A percentile compares a stretch with the other conserved stretches of the same genome.
phyloP scores from a whole-genome alignment of 2,888 invertebrate genomes.

The Listrodromus nycthemerus region DNA sequence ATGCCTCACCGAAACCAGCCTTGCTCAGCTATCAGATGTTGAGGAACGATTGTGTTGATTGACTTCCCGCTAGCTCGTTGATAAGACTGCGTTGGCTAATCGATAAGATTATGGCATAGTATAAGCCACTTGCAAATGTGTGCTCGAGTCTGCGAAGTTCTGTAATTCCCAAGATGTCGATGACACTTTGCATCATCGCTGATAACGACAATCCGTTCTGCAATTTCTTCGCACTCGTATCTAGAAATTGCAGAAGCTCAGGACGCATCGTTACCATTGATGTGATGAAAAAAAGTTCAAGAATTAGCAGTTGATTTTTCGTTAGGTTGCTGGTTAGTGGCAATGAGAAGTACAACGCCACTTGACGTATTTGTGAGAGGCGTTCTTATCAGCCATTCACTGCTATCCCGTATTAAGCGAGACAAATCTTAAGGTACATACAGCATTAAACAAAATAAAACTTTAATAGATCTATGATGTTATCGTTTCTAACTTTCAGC shows the following conservation, averaged over 20 bases:
- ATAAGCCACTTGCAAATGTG: background rate
- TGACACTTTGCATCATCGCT: conserved; percentile 1
- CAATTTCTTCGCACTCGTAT: background rate
- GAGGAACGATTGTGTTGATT: conserved; percentile 14
- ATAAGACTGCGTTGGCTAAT: conserved; percentile 48
- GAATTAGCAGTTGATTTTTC: background rate
- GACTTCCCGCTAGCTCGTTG: conserved; percentile 18
- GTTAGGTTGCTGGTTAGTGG: background rate
- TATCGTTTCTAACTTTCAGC: background rate
- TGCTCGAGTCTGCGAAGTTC: background rate
- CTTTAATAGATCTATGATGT: background rate
- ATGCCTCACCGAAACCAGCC: conserved; percentile 31
- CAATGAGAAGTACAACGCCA: background rate
- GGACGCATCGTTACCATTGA: background rate
- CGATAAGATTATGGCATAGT: conserved; percentile 52
- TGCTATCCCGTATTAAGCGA: background rate
- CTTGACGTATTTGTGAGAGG: background rate
- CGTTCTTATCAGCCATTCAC: conserved; percentile 35
- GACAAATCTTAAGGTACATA: background rate
- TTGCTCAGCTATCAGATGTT: conserved; percentile 19
- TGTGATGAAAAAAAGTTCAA: background rate
- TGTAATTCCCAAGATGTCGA: conserved; percentile 12
- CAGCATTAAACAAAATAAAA: background rate
- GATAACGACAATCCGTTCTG: conserved; percentile 37
- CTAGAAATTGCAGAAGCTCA: background rate